Percentiles rank a stretch among this genome's conserved stretches.
Evolutionary conservation across 1,140 invertebrate genomes (phyloP).

Genomic region (Nephotettix cincticeps): DNA sequence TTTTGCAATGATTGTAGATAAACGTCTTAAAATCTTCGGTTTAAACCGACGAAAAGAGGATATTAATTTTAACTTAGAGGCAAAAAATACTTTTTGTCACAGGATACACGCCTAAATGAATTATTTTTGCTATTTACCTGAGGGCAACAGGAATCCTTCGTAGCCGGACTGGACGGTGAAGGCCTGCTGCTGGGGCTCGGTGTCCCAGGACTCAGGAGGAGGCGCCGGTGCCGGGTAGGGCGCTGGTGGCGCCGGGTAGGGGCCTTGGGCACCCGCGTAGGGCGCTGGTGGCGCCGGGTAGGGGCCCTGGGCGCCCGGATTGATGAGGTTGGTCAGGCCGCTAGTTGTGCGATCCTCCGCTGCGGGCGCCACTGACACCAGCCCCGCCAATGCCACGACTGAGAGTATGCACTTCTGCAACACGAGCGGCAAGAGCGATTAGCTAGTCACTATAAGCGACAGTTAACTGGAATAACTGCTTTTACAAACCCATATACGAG

Average conservation of each 20-base stretch:
- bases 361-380: background rate
- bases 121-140: slow-evolving; percentile 11
- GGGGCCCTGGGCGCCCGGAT: background rate
- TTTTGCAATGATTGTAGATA: too few species aligned
- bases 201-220: background rate
- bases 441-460: too few species aligned
- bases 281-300: background rate
- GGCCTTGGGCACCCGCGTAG: background rate
- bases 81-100: too few species aligned
- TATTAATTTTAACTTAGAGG: too few species aligned
- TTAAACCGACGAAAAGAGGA: too few species aligned
- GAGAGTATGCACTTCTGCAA: background rate
- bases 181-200: slow-evolving; percentile 22
- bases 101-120: background rate
- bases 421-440: too few species aligned
- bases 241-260: background rate
- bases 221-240: background rate
- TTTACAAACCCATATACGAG: too few species aligned
- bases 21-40: too few species aligned
- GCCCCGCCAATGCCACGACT: background rate
- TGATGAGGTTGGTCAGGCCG: background rate
- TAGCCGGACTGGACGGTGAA: slow-evolving; percentile 48
- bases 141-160: slow-evolving; percentile 41
- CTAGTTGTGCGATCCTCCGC: background rate
- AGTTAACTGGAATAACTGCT: too few species aligned